phyloP scores from a whole-genome alignment of 2,888 invertebrate genomes.

The Epistrophe eligans region DNA sequence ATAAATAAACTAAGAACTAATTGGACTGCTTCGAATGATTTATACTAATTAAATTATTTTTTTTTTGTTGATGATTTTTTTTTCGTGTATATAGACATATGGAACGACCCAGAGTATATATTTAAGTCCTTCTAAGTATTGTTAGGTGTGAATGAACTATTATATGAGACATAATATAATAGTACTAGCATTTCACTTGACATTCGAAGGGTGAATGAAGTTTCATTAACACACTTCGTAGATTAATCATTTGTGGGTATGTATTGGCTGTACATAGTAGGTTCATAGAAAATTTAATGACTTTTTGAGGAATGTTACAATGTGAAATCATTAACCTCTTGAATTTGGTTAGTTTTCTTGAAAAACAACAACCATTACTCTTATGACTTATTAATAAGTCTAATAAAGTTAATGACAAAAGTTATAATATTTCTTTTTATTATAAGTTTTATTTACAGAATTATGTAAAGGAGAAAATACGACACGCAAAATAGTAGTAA shows the following conservation, averaged over 20 bases:
- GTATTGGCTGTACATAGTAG: too few relatives aligned
- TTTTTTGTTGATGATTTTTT: constrained; percentile 1
- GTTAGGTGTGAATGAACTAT: neutral
- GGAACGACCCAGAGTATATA: too few relatives aligned
- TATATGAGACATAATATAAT: neutral
- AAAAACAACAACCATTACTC: too few relatives aligned
- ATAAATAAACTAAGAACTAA: constrained; percentile 8
- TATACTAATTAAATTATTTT: constrained; percentile 25
- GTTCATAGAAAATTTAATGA: too few relatives aligned
- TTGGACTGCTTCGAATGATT: constrained; percentile 15
- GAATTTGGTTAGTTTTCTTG: too few relatives aligned
- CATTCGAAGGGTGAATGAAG: neutral
- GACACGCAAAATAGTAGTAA: too few relatives aligned
- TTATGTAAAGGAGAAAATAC: too few relatives aligned
- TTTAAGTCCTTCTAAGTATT: neutral
- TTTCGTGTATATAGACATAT: neutral
- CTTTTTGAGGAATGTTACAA: neutral
- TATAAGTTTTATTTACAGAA: too few relatives aligned
- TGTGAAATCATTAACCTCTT: neutral
- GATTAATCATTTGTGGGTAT: neutral
- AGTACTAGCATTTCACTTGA: neutral
- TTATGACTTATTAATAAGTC: too few relatives aligned
- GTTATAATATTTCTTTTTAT: too few relatives aligned
- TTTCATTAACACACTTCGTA: neutral
- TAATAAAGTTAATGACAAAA: too few relatives aligned